phyloP scores from a whole-genome alignment of 2,888 invertebrate species.

The Byasa hedistus region DNA sequence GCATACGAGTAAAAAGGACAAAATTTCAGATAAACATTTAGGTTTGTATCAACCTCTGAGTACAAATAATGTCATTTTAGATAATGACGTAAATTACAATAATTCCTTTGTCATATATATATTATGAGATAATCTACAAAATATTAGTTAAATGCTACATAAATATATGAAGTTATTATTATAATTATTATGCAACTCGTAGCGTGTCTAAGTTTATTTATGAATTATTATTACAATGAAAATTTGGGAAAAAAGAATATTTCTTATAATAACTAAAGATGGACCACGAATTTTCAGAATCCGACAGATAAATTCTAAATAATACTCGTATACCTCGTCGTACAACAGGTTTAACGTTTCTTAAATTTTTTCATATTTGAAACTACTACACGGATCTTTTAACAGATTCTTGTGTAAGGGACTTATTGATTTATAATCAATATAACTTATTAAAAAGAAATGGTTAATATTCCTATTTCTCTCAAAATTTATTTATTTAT shows the following conservation, averaged over 20 bases:
- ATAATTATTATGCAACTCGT: not conserved
- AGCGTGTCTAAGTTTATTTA: not conserved
- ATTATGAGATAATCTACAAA: conserved; percentile 16
- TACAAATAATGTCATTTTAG: conserved; percentile 27
- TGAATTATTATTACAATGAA: not conserved
- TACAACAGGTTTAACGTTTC: no score
- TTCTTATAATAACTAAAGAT: no score
- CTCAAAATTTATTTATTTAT: not conserved
- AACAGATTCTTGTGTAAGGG: no score
- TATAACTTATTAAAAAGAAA: no score
- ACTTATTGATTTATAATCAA: no score
- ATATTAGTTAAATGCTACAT: conserved; percentile 10
- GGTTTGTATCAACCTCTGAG: conserved; percentile 1
- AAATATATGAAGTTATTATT: conserved; percentile 1
- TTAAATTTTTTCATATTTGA: no score
- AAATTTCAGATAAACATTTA: not conserved
- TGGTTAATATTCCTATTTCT: not conserved
- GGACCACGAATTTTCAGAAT: no score
- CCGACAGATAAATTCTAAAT: no score
- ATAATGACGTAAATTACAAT: conserved; percentile 26
- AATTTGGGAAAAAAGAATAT: not conserved
- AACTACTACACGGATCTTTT: no score
- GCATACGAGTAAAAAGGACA: not conserved
- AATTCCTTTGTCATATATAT: conserved; percentile 15
- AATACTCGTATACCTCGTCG: no score